Evolutionary conservation across 2,888 invertebrate genomes (phyloP), one percentile per base, ranked within the genome.

Genomic region (Dexiosoma caninum): DNA sequence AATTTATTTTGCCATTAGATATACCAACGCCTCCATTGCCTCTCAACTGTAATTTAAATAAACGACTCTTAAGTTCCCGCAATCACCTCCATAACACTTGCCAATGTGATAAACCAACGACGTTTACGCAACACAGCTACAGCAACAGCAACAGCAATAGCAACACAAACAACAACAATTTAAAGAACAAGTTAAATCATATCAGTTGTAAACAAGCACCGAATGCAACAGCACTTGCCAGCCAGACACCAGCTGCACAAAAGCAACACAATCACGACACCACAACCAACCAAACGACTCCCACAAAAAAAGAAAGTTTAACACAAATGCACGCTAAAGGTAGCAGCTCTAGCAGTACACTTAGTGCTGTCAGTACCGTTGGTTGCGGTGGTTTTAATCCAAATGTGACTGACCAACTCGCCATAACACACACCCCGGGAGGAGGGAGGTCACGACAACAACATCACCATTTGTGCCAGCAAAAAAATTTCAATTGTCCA

Each of bases 1-100:
- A 72, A 9, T 77, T 67, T 64, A 32, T 81, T 5, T 59, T 81
- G 40, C 74, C 81, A 6, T 32, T 70, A 55, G 77, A 81, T 70
- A 77, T 81, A 77, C 81, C 81, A 57, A 81, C 81, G 32, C 77
- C 81, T 42, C 81, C 81, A 27, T 14, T 71, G 64, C 57, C 70
- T 16, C 35, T 57, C n/a, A 42, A 57, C 55, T 35, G 19, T 64
- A 64, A 70, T 71, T 32, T 32, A 49, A 70, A 14, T 9, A 71
- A 78, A 66, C 70, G 77, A 59, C 70, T 14, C 64, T 57, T 78
- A 42, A 66, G 77, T 35, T 64, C 64, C 27, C 35, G 66, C 40
- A 49, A 62, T 55, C 55, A 46, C 16, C 30, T 44, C 23, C 44
- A 16, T n/a, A 44, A 27, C 21, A 8, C 51, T 55, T 78, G 77